phyloP scores from a whole-genome alignment of 2,797 vertebrate species.

The Streptopelia turtur region DNA sequence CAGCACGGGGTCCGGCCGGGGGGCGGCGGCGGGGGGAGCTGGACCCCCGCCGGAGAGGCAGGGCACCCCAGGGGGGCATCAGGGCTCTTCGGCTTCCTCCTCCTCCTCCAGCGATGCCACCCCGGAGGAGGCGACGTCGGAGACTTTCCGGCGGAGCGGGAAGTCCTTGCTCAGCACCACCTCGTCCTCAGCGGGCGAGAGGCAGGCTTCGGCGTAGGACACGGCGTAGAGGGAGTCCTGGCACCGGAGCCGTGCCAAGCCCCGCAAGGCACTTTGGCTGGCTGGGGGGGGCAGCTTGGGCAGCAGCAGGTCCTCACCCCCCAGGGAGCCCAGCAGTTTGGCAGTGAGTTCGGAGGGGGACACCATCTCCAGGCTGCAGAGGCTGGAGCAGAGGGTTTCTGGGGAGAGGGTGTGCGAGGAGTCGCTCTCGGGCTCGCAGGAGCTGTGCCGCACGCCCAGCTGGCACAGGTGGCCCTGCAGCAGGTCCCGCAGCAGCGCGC shows the following conservation, averaged over 20 bases:
- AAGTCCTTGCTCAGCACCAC: constrained; percentile 90
- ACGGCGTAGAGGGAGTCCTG: constrained; percentile 90
- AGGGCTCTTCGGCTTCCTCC: constrained; percentile 78
- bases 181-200: constrained; percentile 88
- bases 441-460: constrained; percentile 80
- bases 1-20: not conserved
- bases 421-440: constrained; percentile 84
- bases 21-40: not conserved
- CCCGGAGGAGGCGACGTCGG: constrained; percentile 92
- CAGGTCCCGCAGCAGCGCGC: constrained; percentile 87
- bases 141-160: constrained; percentile 84
- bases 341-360: constrained; percentile 88
- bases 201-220: constrained; percentile 91
- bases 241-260: constrained; percentile 84
- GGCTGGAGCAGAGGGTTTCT: constrained; percentile 94
- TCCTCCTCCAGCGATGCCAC: constrained; percentile 94
- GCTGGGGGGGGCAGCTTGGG: constrained; percentile 84
- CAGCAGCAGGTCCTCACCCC: constrained; percentile 85
- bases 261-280: constrained; percentile 88
- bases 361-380: constrained; percentile 93
- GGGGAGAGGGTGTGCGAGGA: constrained; percentile 90
- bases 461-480: constrained; percentile 89
- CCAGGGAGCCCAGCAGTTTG: constrained; percentile 87
- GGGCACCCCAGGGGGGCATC: constrained; percentile 7
- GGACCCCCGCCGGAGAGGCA: constrained; percentile 20